Evolutionary conservation across 2,113 vertebrate species (phyloP).

Genomic region (Brachypodius melanocephalos): DNA sequence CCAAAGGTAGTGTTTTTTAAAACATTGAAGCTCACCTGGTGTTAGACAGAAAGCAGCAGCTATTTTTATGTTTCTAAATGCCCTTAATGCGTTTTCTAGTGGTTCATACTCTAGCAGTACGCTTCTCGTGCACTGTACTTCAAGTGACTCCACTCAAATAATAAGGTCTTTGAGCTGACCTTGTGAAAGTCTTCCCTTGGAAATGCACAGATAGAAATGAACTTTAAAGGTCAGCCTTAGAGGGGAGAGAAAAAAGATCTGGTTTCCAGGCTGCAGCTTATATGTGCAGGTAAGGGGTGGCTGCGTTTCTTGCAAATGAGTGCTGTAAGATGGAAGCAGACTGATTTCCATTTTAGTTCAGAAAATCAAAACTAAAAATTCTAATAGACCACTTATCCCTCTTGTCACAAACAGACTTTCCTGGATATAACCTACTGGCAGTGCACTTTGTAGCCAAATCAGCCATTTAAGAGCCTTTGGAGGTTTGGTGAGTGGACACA

Average conservation of each 20-base stretch:
- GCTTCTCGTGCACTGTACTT: not conserved
- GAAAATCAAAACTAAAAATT: not conserved
- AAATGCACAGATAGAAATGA: constrained; percentile 53
- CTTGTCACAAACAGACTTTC: not conserved
- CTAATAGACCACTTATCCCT: not conserved
- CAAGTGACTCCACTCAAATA: constrained; percentile 47
- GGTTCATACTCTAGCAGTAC: not conserved
- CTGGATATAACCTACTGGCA: not conserved
- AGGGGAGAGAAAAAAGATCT: not conserved
- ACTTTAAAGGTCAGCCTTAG: constrained; percentile 62
- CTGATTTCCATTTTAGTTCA: not conserved
- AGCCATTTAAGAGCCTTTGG: not conserved
- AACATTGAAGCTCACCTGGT: not conserved
- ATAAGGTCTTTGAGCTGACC: constrained; percentile 46
- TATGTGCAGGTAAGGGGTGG: not conserved
- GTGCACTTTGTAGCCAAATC: not conserved
- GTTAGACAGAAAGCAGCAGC: not conserved
- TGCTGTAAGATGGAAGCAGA: not conserved
- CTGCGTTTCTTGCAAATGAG: not conserved
- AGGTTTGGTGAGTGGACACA: not conserved
- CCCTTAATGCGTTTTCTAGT: constrained; percentile 24
- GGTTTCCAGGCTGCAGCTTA: not conserved
- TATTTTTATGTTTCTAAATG: constrained; percentile 13
- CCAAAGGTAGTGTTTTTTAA: not conserved
- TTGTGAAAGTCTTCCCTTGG: constrained; percentile 37